phyloP scores from a whole-genome alignment of 2,888 invertebrate species.

The Hypercompe scribonia region DNA sequence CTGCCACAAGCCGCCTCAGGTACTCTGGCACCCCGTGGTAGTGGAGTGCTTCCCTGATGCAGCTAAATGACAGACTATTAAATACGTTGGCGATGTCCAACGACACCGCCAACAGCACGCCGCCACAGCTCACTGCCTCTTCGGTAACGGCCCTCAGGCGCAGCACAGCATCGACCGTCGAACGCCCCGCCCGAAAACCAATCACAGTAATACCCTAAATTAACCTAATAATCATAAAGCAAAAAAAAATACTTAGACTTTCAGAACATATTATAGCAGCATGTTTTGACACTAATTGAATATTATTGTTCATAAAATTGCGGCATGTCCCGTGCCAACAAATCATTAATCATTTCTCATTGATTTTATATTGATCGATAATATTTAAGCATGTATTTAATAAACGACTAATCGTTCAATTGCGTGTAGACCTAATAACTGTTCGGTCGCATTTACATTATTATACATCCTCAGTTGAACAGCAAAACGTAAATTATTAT shows the following conservation, averaged over 20 bases:
- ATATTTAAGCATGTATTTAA: conserved; percentile 75
- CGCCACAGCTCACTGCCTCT: too few species aligned
- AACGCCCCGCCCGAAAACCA: too few species aligned
- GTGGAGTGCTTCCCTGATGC: too few species aligned
- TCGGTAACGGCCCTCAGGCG: too few species aligned
- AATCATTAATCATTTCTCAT: conserved; percentile 67
- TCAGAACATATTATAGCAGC: neutral
- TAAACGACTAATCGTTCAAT: conserved; percentile 73
- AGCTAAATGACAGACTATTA: too few species aligned
- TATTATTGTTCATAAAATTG: conserved; percentile 35
- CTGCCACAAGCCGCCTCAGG: too few species aligned
- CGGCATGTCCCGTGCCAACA: conserved; percentile 47
- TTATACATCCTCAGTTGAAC: conserved; percentile 43
- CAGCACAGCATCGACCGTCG: too few species aligned
- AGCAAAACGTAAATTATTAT: conserved; percentile 43
- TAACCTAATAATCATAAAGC: conserved; percentile 20
- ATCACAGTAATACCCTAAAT: conserved; percentile 47
- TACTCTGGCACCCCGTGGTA: too few species aligned
- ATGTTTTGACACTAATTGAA: conserved; percentile 13
- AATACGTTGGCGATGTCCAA: too few species aligned
- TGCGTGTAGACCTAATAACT: conserved; percentile 68
- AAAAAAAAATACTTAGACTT: neutral
- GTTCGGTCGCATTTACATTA: conserved; percentile 61
- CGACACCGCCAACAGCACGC: too few species aligned
- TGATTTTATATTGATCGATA: conserved; percentile 73